These are phyloP conservation scores for Celastrina argiolus DNA, from an alignment of 2,888 invertebrate species.

Conservation along the genomic window DNA sequence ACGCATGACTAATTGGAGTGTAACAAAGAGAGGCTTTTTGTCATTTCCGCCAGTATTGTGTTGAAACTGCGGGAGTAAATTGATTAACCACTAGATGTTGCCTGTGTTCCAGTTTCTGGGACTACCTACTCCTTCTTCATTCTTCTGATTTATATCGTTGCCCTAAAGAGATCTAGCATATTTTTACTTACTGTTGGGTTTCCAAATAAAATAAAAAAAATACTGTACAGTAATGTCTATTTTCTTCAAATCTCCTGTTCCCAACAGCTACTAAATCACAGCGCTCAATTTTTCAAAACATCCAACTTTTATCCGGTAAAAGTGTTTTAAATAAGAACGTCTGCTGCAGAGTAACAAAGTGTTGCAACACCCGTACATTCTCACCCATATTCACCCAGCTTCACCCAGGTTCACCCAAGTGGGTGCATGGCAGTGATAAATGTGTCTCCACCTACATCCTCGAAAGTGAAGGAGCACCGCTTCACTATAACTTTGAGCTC, in stretches of 20 bases:
- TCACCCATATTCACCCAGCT: background rate
- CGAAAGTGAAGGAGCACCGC: background rate
- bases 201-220: too few species aligned
- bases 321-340: conserved; percentile 15
- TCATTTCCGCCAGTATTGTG: background rate
- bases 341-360: conserved; percentile 16
- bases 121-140: too few species aligned
- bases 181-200: too few species aligned
- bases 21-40: conserved; percentile 1
- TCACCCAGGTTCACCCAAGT: background rate
- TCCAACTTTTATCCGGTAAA: conserved; percentile 5
- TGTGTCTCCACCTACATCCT: background rate
- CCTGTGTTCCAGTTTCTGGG: too few species aligned
- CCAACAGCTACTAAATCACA: conserved; percentile 4
- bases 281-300: background rate
- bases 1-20: background rate
- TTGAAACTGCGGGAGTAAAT: background rate
- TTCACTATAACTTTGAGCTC: background rate
- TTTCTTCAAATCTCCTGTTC: background rate
- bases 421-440: background rate
- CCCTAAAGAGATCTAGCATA: too few species aligned
- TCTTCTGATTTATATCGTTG: too few species aligned
- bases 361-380: conserved; percentile 7
- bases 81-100: background rate
- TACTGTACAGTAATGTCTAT: background rate